Conservation (phyloP, 2,113 vertebrate species). For the Nerophis lumbriciformis region DNA sequence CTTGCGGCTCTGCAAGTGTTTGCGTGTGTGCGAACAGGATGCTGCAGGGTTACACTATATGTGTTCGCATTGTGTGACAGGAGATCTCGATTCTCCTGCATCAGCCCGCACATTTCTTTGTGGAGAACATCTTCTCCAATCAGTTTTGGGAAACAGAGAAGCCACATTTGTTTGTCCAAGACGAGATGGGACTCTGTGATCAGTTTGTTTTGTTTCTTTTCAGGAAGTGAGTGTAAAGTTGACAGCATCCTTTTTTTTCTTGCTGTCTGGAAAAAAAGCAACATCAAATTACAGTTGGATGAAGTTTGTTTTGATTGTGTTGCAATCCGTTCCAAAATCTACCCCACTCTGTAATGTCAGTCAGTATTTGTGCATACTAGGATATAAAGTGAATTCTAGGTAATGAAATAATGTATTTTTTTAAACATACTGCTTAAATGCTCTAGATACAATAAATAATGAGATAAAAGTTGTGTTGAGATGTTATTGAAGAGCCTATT, state of each 20-base stretch:
- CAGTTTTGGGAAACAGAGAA: slow-evolving; percentile 53
- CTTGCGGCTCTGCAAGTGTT: slow-evolving; percentile 37
- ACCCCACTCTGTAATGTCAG: slow-evolving; percentile 33
- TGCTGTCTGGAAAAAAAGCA: slow-evolving; percentile 43
- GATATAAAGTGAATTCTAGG: slow-evolving; percentile 35
- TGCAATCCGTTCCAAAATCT: slow-evolving; percentile 38
- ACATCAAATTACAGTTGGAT: slow-evolving; percentile 39
- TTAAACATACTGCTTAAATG: slow-evolving; percentile 20
- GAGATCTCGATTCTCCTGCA: slow-evolving; percentile 37
- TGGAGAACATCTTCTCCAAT: slow-evolving; percentile 51
- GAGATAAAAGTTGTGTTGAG: slow-evolving; percentile 28
- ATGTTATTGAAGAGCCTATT: slow-evolving; percentile 2
- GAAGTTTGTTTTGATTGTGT: slow-evolving; percentile 46
- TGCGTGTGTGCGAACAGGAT: slow-evolving; percentile 14
- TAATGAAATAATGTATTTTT: slow-evolving; percentile 18
- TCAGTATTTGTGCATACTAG: slow-evolving; percentile 36
- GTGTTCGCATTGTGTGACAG: slow-evolving; percentile 24
- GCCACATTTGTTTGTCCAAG: slow-evolving; percentile 56
- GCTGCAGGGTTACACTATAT: slow-evolving; percentile 23
- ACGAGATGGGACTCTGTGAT: slow-evolving; percentile 62
- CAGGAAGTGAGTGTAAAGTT: slow-evolving; percentile 47
- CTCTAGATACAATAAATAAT: slow-evolving; percentile 34
- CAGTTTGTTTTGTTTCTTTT: slow-evolving; percentile 42
- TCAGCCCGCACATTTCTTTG: slow-evolving; percentile 53
- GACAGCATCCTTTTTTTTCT: slow-evolving; percentile 44